Base-by-base conservation (phyloP, 2,113 vertebrate species). In the Muntiacus muntjak region DNA sequence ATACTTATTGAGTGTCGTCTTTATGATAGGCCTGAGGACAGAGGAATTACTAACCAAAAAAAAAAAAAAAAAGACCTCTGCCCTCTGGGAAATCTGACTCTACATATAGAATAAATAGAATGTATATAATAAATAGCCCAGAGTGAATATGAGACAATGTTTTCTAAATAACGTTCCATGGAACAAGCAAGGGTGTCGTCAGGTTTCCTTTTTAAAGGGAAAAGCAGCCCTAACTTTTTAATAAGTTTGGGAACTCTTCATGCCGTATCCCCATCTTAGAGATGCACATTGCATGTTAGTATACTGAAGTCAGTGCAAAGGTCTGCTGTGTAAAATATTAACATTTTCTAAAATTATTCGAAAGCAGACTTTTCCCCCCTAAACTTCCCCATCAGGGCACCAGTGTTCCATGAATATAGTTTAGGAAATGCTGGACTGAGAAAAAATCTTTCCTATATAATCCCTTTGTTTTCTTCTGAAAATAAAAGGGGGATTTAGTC, bases 1-100 rank as follows among this genome's bases (percentile, higher is more conserved):
- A 87, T 89, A 89, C 96, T 95, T 93, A 91, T 28, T 96, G 71
- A 91, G 15, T 43, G 10, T 43, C 87, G 40, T 91, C 40, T 88
- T 7, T 87, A 74, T 67, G 1, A 60, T 92, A 79, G 23, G 17
- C 6, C 8, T n/a, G 4, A 58, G 30, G 25, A 45, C 10, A 76
- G 67, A 96, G 33, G 3, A 76, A 83, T 85, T 82, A 67, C 16
- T 21, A 76, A 76, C 26, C 17, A 21, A 71, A 50, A 17, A 54
- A 17, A 15, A 40, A 52, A 52, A 55, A 36, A 30, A 60, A 94
- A 88, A 19, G 11, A 90, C 76, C 40, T 14, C 9, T 91, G 2
- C 17, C n/a, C 17, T 82, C 43, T 90, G 83, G 15, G n/a, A 82
- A 86, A 85, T 76, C 64, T 93, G 36, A 13, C 52, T 93, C 43